Evolutionary conservation across 2,797 vertebrate genomes (phyloP), one percentile per base, ranked within the genome.

Genomic region (Tolypeutes matacus): DNA sequence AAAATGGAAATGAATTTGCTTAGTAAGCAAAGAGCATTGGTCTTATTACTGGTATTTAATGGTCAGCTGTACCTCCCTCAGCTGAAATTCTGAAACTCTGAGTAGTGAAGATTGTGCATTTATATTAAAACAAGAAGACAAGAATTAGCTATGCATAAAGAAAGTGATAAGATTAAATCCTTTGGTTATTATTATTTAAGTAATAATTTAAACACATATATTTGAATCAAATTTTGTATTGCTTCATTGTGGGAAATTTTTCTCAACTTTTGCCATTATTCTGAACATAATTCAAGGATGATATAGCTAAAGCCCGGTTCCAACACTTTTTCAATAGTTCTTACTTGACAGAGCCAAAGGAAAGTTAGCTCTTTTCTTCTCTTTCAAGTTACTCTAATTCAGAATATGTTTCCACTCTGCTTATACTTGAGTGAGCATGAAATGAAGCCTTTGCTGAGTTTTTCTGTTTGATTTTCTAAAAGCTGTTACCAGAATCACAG

Each of bases 391-490:
- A n/a, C 65, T 96, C 4, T 0, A 0, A 60, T 92, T 96, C 51
- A 2, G 1, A 49, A 75, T 91, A 87, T 89, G 11, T 49, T 95
- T 76, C 25, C 56, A 15, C 77, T 95, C 20, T 84, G 7, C 95
- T 97, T 92, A 18, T 78, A n/a, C 51, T 95, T 84, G 81, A 58
- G 67, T 89, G 95, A 70, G 91, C 27, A 9, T 92, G 81, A 97
- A 95, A 96, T 94, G 9, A 51, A 53, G 29, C 21, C 70, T 80
- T 91, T 88, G 42, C 95, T 92, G 91, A 97, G 83, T 56, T 56
- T 96, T 67, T 89, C 78, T 96, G 97, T 90, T 64, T 58, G 36
- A 64, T 93, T 97, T 97, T 95, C 60, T 82, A 92, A 86, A 96
- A 96, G 34, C 31, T 87, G 77, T 95, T 91, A 0, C 75, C 20